Percentiles rank a stretch among this genome's conserved stretches.
These are phyloP conservation scores for Melanostoma scalare DNA, from an alignment of 2,888 invertebrate species.

Conservation along the genomic window DNA sequence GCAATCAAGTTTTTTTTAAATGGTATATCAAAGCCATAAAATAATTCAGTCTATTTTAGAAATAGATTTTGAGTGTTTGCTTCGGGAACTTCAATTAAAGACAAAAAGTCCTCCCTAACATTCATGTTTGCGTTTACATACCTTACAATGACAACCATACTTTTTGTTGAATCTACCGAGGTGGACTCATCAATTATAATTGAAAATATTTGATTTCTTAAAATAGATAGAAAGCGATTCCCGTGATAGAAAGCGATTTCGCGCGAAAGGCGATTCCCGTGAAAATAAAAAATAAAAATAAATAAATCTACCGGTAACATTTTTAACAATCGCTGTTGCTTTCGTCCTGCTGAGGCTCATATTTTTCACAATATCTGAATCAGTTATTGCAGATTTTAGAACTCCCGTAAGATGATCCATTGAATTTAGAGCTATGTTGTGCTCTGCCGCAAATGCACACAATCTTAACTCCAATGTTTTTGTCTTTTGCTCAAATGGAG, in stretches of 20 bases:
- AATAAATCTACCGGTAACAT: conserved; percentile 3
- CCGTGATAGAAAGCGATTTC: no score
- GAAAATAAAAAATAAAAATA: no score
- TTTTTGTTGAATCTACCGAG: background rate
- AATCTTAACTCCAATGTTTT: no score
- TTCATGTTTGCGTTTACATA: background rate
- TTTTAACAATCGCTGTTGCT: conserved; percentile 8
- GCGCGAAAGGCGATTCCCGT: no score
- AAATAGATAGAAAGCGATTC: no score
- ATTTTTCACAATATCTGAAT: conserved; percentile 3
- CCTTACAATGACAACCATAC: background rate
- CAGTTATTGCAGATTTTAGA: background rate
- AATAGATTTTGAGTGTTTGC: conserved; percentile 4
- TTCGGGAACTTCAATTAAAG: conserved; percentile 21
- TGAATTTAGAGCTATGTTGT: background rate
- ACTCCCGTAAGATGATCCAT: background rate
- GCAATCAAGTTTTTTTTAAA: conserved; percentile 18
- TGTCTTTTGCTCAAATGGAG: no score
- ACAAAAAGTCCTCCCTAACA: conserved; percentile 1
- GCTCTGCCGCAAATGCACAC: no score
- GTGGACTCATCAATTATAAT: conserved; percentile 25
- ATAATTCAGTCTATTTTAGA: background rate
- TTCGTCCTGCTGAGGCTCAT: background rate
- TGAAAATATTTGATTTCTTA: background rate
- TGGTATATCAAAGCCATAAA: background rate